These are phyloP conservation scores for Bubalus kerabau DNA, from an alignment of 2,113 vertebrate species.

Conservation along the genomic window DNA sequence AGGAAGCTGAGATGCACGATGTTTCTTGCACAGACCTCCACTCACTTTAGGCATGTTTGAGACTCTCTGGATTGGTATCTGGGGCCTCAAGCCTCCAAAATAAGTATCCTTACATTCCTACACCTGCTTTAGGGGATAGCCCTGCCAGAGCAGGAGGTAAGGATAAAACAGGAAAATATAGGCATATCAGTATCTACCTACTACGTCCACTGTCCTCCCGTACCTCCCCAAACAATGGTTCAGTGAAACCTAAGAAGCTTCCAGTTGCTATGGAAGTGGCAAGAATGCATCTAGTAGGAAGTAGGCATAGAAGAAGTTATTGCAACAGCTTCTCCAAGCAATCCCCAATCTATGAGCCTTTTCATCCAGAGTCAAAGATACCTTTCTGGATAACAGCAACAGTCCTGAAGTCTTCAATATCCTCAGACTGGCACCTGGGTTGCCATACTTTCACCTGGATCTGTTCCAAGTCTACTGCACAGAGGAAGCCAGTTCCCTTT, in stretches of 20 bases:
- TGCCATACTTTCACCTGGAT: not conserved
- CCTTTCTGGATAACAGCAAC: not conserved
- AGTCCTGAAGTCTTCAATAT: not conserved
- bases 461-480: not conserved
- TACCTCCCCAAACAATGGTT: not conserved
- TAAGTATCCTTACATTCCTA: not conserved
- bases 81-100: not conserved
- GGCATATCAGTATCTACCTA: not conserved
- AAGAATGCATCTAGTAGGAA: not conserved
- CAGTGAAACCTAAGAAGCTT: not conserved
- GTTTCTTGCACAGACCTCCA: too few relatives aligned
- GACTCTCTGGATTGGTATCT: not conserved
- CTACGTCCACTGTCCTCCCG: not conserved
- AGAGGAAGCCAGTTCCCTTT: not conserved
- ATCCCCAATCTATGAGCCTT: not conserved
- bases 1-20: not conserved
- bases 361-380: not conserved
- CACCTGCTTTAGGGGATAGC: not conserved
- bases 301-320: not conserved
- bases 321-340: not conserved
- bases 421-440: not conserved
- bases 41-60: not conserved
- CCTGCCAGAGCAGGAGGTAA: not conserved
- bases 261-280: slow-evolving; percentile 41
- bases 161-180: not conserved